phyloP scores from a whole-genome alignment of 2,888 invertebrate genomes.

The Hirtodrosophila trivittata region DNA sequence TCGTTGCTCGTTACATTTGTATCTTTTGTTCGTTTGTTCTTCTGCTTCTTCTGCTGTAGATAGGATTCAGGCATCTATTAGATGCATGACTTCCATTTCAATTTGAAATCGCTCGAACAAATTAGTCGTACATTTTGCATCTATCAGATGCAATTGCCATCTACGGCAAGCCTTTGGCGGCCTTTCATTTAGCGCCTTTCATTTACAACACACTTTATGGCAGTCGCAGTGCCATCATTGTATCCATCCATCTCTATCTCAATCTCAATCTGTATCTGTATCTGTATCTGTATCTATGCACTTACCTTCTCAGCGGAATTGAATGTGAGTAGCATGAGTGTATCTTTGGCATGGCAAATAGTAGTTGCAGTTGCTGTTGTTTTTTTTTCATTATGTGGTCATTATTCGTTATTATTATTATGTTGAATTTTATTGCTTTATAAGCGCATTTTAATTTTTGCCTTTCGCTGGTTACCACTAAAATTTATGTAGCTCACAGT shows the following conservation, averaged over 20 bases:
- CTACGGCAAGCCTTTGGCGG: slow-evolving; percentile 6
- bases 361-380: background rate
- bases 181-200: slow-evolving; percentile 36
- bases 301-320: background rate
- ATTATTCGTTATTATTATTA: slow-evolving; percentile 67
- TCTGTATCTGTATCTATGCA: slow-evolving; percentile 4
- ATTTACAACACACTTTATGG: slow-evolving; percentile 29
- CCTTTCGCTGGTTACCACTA: slow-evolving; percentile 65
- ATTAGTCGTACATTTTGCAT: slow-evolving; percentile 17
- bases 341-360: slow-evolving; percentile 25
- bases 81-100: slow-evolving; percentile 3
- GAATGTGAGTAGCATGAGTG: no score
- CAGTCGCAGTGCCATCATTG: slow-evolving; percentile 9
- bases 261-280: slow-evolving; percentile 8
- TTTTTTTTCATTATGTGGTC: slow-evolving; percentile 62
- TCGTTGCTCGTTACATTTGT: no score
- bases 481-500: slow-evolving; percentile 62
- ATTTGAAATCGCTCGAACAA: background rate
- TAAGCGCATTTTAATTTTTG: slow-evolving; percentile 80
- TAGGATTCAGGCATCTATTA: background rate
- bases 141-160: slow-evolving; percentile 20
- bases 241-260: slow-evolving; percentile 1
- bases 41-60: no score
- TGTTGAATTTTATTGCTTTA: slow-evolving; percentile 77
- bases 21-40: background rate